Percentiles rank a stretch among this genome's conserved stretches.
Evolutionary conservation across 2,797 vertebrate species (phyloP).

Genomic region (Salarias fasciatus): DNA sequence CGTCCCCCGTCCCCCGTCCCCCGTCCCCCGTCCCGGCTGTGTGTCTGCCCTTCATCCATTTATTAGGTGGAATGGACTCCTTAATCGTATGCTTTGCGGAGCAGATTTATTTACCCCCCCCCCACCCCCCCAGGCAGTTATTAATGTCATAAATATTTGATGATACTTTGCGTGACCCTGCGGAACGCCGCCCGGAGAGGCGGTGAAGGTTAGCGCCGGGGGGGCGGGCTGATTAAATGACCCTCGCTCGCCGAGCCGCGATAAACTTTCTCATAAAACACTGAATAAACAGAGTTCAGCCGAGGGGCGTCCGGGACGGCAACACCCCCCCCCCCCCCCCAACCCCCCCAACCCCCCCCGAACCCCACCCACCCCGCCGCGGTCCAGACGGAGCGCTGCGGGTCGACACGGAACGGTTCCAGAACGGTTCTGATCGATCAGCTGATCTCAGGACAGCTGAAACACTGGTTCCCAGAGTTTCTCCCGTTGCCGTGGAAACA

Average conservation of each 20-base stretch:
- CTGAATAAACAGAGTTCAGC: conserved; percentile 63
- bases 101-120: conserved; percentile 76
- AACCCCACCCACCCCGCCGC: too few relatives aligned
- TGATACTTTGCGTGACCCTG: conserved; percentile 79
- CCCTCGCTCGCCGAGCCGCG: conserved; percentile 37
- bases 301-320: conserved; percentile 36
- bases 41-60: conserved; percentile 61
- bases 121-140: conserved; percentile 77
- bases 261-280: conserved; percentile 61
- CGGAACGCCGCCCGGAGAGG: conserved; percentile 63
- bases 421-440: too few relatives aligned
- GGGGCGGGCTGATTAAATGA: conserved; percentile 71
- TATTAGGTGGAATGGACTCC: conserved; percentile 71
- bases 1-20: not conserved
- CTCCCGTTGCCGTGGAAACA: too few relatives aligned
- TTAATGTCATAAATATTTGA: conserved; percentile 84
- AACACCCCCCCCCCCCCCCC: too few relatives aligned
- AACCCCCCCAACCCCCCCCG: too few relatives aligned
- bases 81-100: conserved; percentile 70
- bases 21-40: conserved; percentile 46
- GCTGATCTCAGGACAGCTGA: too few relatives aligned
- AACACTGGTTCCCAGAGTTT: too few relatives aligned
- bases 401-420: too few relatives aligned
- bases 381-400: too few relatives aligned
- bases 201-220: conserved; percentile 74